Conservation (phyloP, 2,797 vertebrate genomes). For the Kryptopterus vitreolus region DNA sequence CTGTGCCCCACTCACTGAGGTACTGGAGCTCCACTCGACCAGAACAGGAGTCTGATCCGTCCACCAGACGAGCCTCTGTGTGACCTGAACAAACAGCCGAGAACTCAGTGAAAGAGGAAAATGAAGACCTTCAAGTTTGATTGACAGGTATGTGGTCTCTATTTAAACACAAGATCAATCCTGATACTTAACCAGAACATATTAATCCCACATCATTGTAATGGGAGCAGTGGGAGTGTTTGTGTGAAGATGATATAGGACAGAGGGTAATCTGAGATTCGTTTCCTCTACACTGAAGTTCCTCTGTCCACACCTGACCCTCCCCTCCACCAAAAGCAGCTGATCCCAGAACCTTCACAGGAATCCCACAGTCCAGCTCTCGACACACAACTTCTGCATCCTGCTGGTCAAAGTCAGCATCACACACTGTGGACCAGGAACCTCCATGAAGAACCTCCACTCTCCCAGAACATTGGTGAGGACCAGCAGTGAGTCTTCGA, state of each 20-base stretch:
- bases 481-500: background rate
- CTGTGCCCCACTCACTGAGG: too few species aligned
- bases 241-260: too few species aligned
- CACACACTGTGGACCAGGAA: slow-evolving; percentile 52
- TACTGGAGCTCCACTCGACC: slow-evolving; percentile 36
- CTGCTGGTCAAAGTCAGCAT: background rate
- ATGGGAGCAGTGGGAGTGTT: too few species aligned
- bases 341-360: too few species aligned
- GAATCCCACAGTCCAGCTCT: background rate
- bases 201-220: too few species aligned
- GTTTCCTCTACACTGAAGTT: too few species aligned
- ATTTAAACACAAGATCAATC: too few species aligned
- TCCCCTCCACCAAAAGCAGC: too few species aligned
- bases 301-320: too few species aligned
- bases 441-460: background rate
- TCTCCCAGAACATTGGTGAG: background rate
- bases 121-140: background rate
- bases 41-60: slow-evolving; percentile 40
- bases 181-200: too few species aligned
- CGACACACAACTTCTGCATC: background rate
- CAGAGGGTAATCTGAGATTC: too few species aligned
- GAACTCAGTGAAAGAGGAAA: slow-evolving; percentile 3
- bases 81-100: background rate
- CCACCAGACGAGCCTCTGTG: background rate
- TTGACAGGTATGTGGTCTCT: too few species aligned